Percentiles rank a stretch among this genome's conserved stretches.
These are phyloP conservation scores for Bettongia penicillata DNA, from an alignment of 2,113 vertebrate genomes.

Conservation along the genomic window DNA sequence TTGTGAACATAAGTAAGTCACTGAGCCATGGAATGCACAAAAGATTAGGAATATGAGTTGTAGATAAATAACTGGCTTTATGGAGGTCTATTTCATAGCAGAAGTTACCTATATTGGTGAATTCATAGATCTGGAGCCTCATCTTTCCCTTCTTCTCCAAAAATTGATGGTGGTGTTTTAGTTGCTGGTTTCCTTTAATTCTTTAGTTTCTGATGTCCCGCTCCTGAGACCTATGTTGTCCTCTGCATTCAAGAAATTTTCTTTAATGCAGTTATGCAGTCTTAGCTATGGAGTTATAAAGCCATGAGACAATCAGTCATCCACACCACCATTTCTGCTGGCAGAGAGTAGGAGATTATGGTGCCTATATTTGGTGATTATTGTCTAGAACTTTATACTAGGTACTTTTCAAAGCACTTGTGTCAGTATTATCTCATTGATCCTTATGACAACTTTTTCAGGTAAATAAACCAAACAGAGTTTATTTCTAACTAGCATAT, in stretches of 20 bases:
- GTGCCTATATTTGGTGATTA: constrained; percentile 30
- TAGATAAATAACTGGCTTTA: neutral
- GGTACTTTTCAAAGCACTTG: neutral
- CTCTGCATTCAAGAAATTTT: neutral
- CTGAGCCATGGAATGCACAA: neutral
- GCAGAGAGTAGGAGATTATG: neutral
- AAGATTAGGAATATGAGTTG: neutral
- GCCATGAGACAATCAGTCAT: neutral
- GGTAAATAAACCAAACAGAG: constrained; percentile 19
- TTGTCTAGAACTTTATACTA: constrained; percentile 9
- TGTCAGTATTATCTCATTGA: neutral
- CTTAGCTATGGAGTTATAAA: neutral
- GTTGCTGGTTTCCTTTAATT: constrained; percentile 23
- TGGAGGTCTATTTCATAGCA: neutral
- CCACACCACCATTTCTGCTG: constrained; percentile 2
- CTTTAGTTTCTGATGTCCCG: constrained; percentile 2
- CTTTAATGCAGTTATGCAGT: neutral
- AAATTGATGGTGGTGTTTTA: neutral
- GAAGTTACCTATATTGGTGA: neutral
- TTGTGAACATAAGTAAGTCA: neutral
- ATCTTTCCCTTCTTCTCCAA: neutral
- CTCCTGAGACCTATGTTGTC: constrained; percentile 10
- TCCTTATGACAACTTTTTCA: neutral
- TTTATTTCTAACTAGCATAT: neutral
- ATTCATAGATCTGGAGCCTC: neutral